phyloP scores from a whole-genome alignment of 1,140 invertebrate species.

The Drosophila bipectinata region DNA sequence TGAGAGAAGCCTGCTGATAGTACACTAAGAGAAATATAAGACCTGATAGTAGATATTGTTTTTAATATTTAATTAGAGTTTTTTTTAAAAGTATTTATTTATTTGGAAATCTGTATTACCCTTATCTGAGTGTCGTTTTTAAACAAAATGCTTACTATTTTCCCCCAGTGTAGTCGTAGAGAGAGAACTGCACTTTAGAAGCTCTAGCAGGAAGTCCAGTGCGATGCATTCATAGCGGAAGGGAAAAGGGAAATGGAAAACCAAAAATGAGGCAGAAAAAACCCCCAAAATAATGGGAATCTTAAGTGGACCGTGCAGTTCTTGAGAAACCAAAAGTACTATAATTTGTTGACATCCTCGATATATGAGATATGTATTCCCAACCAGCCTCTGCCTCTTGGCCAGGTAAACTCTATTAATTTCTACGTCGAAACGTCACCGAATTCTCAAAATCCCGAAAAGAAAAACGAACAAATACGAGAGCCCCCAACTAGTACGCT shows the following conservation, averaged over 20 bases:
- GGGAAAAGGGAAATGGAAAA: conserved; percentile 20
- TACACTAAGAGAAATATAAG: background rate
- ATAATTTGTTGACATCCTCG: conserved; percentile 49
- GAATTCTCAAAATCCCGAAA: conserved; percentile 18
- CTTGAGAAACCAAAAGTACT: conserved; percentile 20
- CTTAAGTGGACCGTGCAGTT: conserved; percentile 37
- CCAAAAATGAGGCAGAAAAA: conserved; percentile 15
- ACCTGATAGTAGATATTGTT: too few relatives aligned
- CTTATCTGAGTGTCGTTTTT: too few relatives aligned
- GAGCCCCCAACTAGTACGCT: conserved; percentile 21
- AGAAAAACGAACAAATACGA: conserved; percentile 36
- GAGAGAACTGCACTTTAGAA: conserved; percentile 49
- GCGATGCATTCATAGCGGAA: conserved; percentile 50
- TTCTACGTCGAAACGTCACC: conserved; percentile 25
- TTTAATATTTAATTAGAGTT: too few relatives aligned
- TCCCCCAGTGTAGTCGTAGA: conserved; percentile 9
- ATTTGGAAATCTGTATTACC: too few relatives aligned
- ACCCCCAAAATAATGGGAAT: conserved; percentile 10
- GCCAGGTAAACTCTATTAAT: conserved; percentile 23
- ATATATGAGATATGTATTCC: conserved; percentile 25
- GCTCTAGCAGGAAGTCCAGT: conserved; percentile 55
- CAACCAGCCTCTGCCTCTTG: background rate
- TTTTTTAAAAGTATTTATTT: too few relatives aligned
- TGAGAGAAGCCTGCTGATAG: conserved; percentile 11
- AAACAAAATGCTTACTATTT: background rate